These are phyloP conservation scores for Anarrhichthys ocellatus DNA, from an alignment of 2,113 vertebrate species.

Conservation along the genomic window DNA sequence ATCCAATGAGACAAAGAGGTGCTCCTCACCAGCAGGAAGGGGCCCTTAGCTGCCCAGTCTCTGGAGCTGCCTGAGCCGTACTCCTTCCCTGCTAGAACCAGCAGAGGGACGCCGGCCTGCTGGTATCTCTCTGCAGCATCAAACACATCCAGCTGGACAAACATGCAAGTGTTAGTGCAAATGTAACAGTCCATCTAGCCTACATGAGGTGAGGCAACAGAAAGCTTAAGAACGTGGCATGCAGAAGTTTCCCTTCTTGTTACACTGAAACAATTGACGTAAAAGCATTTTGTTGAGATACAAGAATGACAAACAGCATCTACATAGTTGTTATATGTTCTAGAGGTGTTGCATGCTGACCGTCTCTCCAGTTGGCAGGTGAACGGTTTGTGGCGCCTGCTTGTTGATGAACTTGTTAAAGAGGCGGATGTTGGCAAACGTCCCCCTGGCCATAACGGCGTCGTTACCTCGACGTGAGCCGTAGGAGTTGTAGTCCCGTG, in stretches of 20 bases:
- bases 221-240: not conserved
- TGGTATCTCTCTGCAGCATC: constrained; percentile 93
- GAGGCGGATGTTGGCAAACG: constrained; percentile 97
- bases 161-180: not conserved
- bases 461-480: constrained; percentile 97
- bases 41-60: constrained; percentile 99
- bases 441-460: constrained; percentile 95
- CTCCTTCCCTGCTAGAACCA: constrained; percentile 95
- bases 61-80: constrained; percentile 97
- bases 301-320: not conserved
- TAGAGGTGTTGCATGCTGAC: constrained; percentile 69
- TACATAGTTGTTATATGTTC: not conserved
- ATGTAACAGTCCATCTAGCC: not conserved
- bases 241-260: not conserved
- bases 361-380: constrained; percentile 90
- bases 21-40: constrained; percentile 90
- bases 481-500: constrained; percentile 96
- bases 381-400: constrained; percentile 91
- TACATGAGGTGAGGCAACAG: not conserved
- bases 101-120: constrained; percentile 86
- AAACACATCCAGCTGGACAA: constrained; percentile 90
- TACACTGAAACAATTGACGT: not conserved
- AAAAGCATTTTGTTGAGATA: not conserved
- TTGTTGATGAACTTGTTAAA: constrained; percentile 96
- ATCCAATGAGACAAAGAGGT: not conserved